phyloP scores from a whole-genome alignment of 2,113 vertebrate species.

The Camelus dromedarius region DNA sequence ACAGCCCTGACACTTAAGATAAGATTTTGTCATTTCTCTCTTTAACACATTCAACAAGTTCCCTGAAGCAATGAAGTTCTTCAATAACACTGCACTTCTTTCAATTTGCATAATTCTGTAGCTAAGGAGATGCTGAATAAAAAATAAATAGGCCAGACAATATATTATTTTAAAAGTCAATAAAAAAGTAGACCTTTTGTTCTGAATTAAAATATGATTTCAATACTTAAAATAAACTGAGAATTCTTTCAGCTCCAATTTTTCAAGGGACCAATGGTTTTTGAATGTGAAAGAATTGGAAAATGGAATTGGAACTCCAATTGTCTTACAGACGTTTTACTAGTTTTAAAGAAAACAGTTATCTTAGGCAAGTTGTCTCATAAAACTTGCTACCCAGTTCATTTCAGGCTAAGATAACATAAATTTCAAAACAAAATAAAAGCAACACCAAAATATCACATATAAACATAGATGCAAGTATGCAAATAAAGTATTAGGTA shows the following conservation, averaged over 20 bases:
- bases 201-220: conserved; percentile 53
- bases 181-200: background rate
- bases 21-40: background rate
- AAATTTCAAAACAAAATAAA: background rate
- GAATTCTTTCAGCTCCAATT: background rate
- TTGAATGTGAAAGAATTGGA: background rate
- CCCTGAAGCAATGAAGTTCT: background rate
- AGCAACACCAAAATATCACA: background rate
- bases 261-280: background rate
- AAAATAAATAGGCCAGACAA: conserved; percentile 10
- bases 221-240: background rate
- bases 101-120: conserved; percentile 47
- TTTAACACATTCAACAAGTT: conserved; percentile 28
- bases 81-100: background rate
- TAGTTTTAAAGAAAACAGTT: background rate
- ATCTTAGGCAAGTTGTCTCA: background rate
- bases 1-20: background rate
- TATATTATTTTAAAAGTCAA: conserved; percentile 49
- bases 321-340: background rate
- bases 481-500: background rate
- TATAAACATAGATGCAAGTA: background rate
- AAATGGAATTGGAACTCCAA: background rate
- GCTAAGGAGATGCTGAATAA: conserved; percentile 21
- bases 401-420: background rate
- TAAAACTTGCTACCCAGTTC: background rate